Conservation (phyloP, 2,113 vertebrate genomes). For the Muntiacus reevesi region DNA sequence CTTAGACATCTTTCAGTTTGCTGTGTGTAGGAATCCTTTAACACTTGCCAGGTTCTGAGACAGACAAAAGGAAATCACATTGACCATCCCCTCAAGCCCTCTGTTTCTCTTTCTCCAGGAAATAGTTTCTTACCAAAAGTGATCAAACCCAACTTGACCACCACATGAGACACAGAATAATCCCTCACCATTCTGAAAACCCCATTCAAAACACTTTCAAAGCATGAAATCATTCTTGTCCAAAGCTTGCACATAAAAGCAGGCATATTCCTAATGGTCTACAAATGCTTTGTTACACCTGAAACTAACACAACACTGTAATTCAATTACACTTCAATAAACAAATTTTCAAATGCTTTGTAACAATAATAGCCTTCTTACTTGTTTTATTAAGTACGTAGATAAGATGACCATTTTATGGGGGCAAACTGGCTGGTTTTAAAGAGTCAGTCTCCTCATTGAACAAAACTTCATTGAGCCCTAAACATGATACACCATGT, state of each 20-base stretch:
- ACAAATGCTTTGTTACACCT: not conserved
- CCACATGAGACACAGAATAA: not conserved
- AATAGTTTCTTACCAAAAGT: not conserved
- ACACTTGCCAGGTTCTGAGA: not conserved
- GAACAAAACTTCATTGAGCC: not conserved
- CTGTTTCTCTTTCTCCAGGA: not conserved
- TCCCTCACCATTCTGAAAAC: not conserved
- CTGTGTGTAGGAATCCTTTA: not conserved
- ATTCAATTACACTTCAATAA: not conserved
- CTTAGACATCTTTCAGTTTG: not conserved
- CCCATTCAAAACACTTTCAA: not conserved
- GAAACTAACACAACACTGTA: not conserved
- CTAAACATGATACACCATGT: fast-evolving
- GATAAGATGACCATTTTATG: not conserved
- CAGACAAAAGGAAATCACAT: not conserved
- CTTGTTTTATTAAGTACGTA: not conserved
- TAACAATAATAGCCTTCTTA: not conserved
- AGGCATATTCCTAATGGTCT: not conserved
- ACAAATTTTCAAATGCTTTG: not conserved
- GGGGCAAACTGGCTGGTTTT: not conserved
- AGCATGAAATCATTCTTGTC: not conserved
- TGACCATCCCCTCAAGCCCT: not conserved
- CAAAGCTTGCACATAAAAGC: not conserved
- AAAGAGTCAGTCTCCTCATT: not conserved
- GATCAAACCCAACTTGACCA: too few relatives aligned